Conservation (phyloP, 2,113 vertebrate species). For the Galeopterus variegatus region DNA sequence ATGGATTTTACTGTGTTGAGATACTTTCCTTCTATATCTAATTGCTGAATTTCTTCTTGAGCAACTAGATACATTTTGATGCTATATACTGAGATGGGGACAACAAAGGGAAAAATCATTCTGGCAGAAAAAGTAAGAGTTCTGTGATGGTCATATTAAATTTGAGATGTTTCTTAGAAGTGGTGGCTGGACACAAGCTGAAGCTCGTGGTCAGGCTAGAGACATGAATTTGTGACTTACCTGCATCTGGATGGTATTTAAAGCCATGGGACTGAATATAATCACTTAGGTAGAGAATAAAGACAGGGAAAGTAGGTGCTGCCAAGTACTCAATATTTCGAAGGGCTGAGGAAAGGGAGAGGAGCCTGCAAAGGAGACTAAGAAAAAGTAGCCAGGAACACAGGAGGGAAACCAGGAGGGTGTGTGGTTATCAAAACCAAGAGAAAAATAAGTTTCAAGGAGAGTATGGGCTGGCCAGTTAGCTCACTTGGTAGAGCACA, state of each 20-base stretch:
- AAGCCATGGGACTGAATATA: not conserved
- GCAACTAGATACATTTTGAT: not conserved
- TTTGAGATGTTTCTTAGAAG: slow-evolving; percentile 24
- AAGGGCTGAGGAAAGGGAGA: not conserved
- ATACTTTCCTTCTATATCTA: too few species aligned
- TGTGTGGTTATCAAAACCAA: not conserved
- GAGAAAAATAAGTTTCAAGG: not conserved
- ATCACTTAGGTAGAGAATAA: slow-evolving; percentile 8
- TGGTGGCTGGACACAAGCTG: not conserved
- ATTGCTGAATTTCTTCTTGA: not conserved
- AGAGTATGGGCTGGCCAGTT: not conserved
- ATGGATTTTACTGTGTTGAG: too few species aligned
- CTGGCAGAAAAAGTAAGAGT: slow-evolving; percentile 39
- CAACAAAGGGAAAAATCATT: not conserved
- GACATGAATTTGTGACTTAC: not conserved
- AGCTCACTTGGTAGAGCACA: too few species aligned
- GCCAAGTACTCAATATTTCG: not conserved
- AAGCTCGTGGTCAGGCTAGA: not conserved
- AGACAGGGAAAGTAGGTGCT: not conserved
- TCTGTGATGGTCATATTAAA: not conserved
- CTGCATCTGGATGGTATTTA: not conserved
- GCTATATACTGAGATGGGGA: not conserved
- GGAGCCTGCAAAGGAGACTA: not conserved
- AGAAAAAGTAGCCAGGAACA: slow-evolving; percentile 38
- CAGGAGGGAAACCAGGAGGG: not conserved